Base-by-base conservation (phyloP, 1,140 invertebrate genomes). In the Caenorhabditis briggsae region DNA sequence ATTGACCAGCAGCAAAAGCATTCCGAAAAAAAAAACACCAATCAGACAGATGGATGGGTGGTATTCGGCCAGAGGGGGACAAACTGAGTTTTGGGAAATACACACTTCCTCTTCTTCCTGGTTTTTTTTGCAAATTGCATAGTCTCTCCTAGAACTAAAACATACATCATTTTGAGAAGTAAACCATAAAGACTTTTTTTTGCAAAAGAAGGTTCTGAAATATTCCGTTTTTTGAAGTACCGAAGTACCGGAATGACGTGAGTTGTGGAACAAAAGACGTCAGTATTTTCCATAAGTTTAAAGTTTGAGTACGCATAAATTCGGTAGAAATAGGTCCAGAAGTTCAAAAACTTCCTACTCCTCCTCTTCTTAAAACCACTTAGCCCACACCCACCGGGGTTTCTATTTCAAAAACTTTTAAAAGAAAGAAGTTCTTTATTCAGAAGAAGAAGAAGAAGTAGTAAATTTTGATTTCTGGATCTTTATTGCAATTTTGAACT, bases 401-500 rank as follows among this genome's bases (percentile, higher is more conserved):
- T n/a, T 61, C 59, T 25, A 61, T 61, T 61, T 61, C 23, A 2
- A 58, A 58, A 58, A 61, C 18, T 11, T 25, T 61, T 33, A 23
- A 8, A 11, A 33, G 3, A 33, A 33, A 33, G 33, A 33, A 33
- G 33, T 33, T 33, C 33, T 2, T 33, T 3, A 33, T 33, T 33
- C 33, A 33, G 33, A 33, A 33, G 33, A 33, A 33, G 33, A 33
- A 33, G 33, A 33, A 33, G 3, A 3, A 33, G 33, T 33, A 33
- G 33, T 5, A 61, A 3, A 12, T 11, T 61, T 25, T 14, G 59
- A 61, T 61, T 70, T 70, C 1, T 46, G 64, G 46, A 9, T 33
- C n/a, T 70, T 70, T 9, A 70, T 70, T 70, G 12, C 64, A 46
- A 70, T 70, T 70, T 70, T 46, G 64, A 70, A 46, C 64, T 70